Base-by-base conservation (phyloP, 2,888 invertebrate species). In the Mystacides longicornis region DNA sequence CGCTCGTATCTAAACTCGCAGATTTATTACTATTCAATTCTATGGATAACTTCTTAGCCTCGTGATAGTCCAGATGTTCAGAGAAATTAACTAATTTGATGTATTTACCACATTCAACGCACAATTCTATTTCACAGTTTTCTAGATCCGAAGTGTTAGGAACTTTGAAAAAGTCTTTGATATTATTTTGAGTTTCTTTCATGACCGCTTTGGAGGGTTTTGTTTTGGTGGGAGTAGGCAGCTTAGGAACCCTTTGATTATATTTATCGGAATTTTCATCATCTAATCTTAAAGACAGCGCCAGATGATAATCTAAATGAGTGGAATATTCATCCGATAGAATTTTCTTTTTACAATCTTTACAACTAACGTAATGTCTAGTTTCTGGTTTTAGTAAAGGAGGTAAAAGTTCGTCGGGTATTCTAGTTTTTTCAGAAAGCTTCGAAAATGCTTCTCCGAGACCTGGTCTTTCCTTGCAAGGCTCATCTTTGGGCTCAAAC, bases 11-110 rank as follows among this genome's bases (percentile, higher is more conserved):
- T 14, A 37, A 37, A 37, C 16, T 37, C 3, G 16, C 14, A 3
- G 53, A 49, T 46, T 33, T 56, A 19, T 52, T 52, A 31, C 48
- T 72, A 66, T 87, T 87, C 5, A 87, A 67, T 69, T 84, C 79
- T 63, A 78, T 73, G 63, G 83, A 89, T 51, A 95, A 69, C 65
- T 84, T 84, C 66, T 85, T 81, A 3, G 95, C 95, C 64, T 87
- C 79, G 69, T 95, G 95, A 68, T 83, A 93, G 73, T 95, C 94
- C 64, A 79, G 70, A 71, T 94, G 94, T 66, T 90, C 87, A 1
- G 76, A 68, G 63, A 86, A 75, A 57, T 85, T 85, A 58, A 79
- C 77, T 2, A 78, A 62, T 11, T 77, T 68, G 52, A 93, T 73
- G 58, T 68, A 72, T 66, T 81, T 79, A 22, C 80, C 75, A 70